Base-by-base conservation (phyloP, 1,140 invertebrate genomes). In the Cotesia vestalis region DNA sequence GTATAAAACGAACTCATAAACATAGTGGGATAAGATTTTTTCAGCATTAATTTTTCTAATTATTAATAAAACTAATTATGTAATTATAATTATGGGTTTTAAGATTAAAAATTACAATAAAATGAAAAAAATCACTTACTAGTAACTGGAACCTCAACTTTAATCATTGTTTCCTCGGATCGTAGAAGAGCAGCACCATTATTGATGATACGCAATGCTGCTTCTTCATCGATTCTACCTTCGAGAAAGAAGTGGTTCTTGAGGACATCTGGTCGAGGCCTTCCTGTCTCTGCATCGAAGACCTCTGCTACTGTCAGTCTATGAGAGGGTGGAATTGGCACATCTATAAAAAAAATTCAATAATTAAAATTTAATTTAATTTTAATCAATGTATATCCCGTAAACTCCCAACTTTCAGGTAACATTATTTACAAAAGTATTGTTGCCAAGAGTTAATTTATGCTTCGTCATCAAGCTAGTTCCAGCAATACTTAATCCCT, bases 91-190 rank as follows among this genome's bases (percentile, higher is more conserved):
- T 17, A 17, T 17, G 0, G 0, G 17, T 17, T 17, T 17, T 17
- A 17, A 0, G 17, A 17, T 17, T 17, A 17, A 17, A 17, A 17
- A 17, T 17, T 17, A 17, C 17, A 17, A 17, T 1, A 27, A 27
- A 27, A 27, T 2, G 27, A 3, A 27, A 27, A 27, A 27, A 27
- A 27, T 27, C 1, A 27, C 27, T 88, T 78, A 95, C 94, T 94
- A 88, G 98, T 99, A 83, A 99, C 98, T 77, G 98, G 98, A 81
- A 98, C 98, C 90, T 99, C 98, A 87, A 99, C 99, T 88, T 99
- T 97, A 84, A 99, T 98, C 97, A 99, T 99, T 73, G 98, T 99
- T 89, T 98, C 98, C 89, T 99, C 98, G 82, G 96, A 94, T 77
- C 96, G 92, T 80, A 99, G 91, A 79, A 99, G 89, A 73, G 95